Conservation (phyloP, 2,113 vertebrate species). For the Rana temporaria region DNA sequence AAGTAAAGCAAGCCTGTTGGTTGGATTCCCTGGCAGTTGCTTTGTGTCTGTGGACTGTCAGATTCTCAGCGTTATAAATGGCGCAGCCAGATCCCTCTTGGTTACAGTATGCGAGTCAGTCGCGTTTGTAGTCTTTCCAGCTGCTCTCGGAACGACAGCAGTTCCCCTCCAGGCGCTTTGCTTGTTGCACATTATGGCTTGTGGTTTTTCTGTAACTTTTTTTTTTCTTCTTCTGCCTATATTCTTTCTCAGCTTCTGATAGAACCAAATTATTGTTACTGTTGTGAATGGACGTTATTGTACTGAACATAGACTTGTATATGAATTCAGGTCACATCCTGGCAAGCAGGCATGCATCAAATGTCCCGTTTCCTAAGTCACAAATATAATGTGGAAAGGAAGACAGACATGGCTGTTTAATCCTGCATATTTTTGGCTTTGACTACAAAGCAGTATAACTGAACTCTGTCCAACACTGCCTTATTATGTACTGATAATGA, state of each 20-base stretch:
- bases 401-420: constrained; percentile 16
- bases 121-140: constrained; percentile 23
- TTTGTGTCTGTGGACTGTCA: constrained; percentile 18
- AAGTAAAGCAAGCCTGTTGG: not conserved
- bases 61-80: not conserved
- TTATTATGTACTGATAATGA: constrained; percentile 23
- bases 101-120: constrained; percentile 2
- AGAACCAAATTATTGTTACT: constrained; percentile 15
- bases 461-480: constrained; percentile 28
- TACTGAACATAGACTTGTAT: not conserved
- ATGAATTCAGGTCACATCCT: constrained; percentile 48
- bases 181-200: not conserved
- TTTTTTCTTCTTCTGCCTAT: not conserved
- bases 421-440: constrained; percentile 13
- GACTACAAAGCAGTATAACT: constrained; percentile 33
- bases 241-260: not conserved
- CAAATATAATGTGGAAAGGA: constrained; percentile 23
- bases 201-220: not conserved
- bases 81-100: not conserved
- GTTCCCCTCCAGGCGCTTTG: not conserved
- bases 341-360: constrained; percentile 13
- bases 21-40: not conserved
- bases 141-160: not conserved
- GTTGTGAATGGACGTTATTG: constrained; percentile 26
- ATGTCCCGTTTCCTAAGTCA: constrained; percentile 38